Conservation (phyloP, 2,888 invertebrate species). For the Nephrotoma guestfalica region DNA sequence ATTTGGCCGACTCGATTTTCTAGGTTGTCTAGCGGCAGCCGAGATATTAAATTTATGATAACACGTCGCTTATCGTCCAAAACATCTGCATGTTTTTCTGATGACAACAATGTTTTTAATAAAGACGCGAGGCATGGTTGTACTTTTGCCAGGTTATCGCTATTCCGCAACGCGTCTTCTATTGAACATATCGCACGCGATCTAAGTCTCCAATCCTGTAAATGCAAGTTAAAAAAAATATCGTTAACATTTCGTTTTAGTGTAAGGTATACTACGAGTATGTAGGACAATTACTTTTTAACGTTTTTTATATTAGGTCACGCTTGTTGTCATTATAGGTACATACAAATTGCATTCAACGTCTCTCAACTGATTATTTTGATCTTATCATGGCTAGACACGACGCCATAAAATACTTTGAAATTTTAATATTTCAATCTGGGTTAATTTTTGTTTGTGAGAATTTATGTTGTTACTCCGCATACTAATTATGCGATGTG, state of each 20-base stretch:
- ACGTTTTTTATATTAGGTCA: too few relatives aligned
- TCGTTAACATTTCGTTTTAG: background rate
- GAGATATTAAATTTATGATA: conserved; percentile 28
- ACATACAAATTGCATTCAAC: too few relatives aligned
- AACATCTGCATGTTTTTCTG: conserved; percentile 39
- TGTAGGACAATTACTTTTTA: too few relatives aligned
- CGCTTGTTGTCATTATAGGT: too few relatives aligned
- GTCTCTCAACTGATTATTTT: too few relatives aligned
- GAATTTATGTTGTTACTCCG: too few relatives aligned
- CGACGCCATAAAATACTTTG: too few relatives aligned
- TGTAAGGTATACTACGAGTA: background rate
- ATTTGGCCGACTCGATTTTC: conserved; percentile 30
- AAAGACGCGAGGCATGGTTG: conserved; percentile 47
- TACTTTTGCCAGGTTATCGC: conserved; percentile 36
- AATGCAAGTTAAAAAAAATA: background rate
- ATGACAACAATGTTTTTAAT: conserved; percentile 45
- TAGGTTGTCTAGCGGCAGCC: conserved; percentile 30
- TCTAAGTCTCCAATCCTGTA: conserved; percentile 30
- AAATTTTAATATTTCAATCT: too few relatives aligned
- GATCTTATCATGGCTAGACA: too few relatives aligned
- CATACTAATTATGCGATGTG: too few relatives aligned
- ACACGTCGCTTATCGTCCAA: conserved; percentile 28
- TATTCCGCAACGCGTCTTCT: conserved; percentile 34
- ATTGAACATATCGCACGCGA: conserved; percentile 25
- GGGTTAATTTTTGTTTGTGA: too few relatives aligned